phyloP scores from a whole-genome alignment of 2,113 vertebrate species.

The Muntiacus muntjak region DNA sequence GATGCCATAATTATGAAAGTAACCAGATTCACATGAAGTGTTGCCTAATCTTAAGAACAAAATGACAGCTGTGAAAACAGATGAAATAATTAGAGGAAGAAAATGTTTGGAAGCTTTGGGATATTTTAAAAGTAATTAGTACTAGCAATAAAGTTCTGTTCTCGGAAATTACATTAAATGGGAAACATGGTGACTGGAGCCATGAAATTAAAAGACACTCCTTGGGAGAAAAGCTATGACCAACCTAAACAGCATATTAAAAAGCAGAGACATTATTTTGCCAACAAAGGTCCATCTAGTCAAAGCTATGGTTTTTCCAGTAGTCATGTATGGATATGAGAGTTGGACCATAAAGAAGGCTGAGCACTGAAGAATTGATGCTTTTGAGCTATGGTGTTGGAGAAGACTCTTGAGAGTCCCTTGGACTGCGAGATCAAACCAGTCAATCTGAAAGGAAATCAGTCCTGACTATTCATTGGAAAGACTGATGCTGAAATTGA shows the following conservation, averaged over 20 bases:
- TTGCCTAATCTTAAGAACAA: conserved; percentile 58
- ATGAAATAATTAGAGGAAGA: conserved; percentile 64
- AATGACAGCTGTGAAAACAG: conserved; percentile 79
- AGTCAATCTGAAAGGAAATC: not conserved
- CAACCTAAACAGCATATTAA: not conserved
- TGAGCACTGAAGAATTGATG: not conserved
- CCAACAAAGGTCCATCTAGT: not conserved
- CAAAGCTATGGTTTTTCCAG: not conserved
- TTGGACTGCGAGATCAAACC: not conserved
- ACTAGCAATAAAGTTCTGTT: conserved; percentile 43
- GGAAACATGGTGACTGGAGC: not conserved
- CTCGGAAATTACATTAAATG: conserved; percentile 61
- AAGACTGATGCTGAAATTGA: not conserved
- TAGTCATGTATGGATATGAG: not conserved
- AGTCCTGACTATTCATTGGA: not conserved
- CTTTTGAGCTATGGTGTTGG: not conserved
- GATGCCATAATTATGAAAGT: conserved; percentile 44
- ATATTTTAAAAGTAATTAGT: conserved; percentile 56
- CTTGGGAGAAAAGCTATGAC: not conserved
- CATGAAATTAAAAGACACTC: not conserved
- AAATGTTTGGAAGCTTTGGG: conserved; percentile 56
- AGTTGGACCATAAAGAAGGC: not conserved
- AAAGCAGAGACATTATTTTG: not conserved
- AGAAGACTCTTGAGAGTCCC: not conserved
- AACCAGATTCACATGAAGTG: conserved; percentile 33